Evolutionary conservation across 1,140 invertebrate species (phyloP), one percentile per base, ranked within the genome.

Genomic region (Rhopalosiphum maidis): DNA sequence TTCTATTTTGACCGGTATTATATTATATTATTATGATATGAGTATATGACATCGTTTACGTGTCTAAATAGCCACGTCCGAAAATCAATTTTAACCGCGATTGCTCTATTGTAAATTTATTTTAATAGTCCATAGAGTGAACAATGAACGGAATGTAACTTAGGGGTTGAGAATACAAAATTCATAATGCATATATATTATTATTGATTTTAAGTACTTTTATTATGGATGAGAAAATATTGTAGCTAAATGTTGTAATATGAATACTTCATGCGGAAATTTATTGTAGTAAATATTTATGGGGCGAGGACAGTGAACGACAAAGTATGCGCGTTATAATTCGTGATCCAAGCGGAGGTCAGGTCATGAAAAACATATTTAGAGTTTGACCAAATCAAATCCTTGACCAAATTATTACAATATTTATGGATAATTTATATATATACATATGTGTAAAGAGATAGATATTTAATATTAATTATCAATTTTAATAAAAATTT

Each of bases 371-470:
- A 94, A 94, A 91, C 87, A 23, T 94, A 94, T 37, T 94, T 94
- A 87, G 95, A 95, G 94, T 94, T 95, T 89, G 95, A 94, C 60
- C 60, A 77, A 77, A 77, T n/a, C 60, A 77, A 77, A 43, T 93
- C 94, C 77, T 94, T 93, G 87, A 85, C 90, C 60, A 91, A 54
- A 46, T 90, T 85, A 54, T 51, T 43, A 15, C 43, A 87, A 35
- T 46, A 7, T 87, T 30, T 48, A 48, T 43, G 43, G 30, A 8
- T 41, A 41, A 41, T 41, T 21, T 43, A 86, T 4, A 30, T 30
- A 41, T 3, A 85, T 11, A 77, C 9, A 60, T 30, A 60, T 60
- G 25, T 60, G 7, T 22, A 25, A n/a, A 77, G 60, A 41, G 41
- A 15, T 85, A 43, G 9, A 2, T 86, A 86, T 86, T 46, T 30